These are phyloP conservation scores for Paradoxurus hermaphroditus DNA, from an alignment of 2,113 vertebrate species.

Conservation along the genomic window DNA sequence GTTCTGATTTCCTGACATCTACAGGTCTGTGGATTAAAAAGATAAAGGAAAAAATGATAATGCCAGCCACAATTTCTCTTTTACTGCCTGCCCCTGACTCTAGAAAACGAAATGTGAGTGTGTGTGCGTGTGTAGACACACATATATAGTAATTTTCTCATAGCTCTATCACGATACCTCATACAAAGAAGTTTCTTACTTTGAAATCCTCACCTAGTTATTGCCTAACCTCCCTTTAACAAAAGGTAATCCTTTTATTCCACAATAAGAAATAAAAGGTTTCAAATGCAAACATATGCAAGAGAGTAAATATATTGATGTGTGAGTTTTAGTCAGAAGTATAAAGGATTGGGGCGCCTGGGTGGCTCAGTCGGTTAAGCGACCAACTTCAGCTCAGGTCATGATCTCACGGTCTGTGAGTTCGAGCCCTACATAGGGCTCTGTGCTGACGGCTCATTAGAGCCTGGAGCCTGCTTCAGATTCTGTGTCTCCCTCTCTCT, in stretches of 20 bases:
- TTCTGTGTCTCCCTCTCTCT: too few species aligned
- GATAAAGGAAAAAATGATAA: slow-evolving; percentile 15
- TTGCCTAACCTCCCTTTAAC: neutral
- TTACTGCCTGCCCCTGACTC: slow-evolving; percentile 5
- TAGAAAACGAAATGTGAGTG: neutral
- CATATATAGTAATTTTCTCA: neutral
- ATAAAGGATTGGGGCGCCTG: too few species aligned
- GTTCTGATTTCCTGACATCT: neutral
- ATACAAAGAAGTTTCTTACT: neutral
- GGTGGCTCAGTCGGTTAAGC: too few species aligned
- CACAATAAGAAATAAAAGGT: neutral
- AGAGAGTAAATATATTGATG: neutral
- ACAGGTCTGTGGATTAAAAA: slow-evolving; percentile 6
- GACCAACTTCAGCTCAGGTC: too few species aligned
- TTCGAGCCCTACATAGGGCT: too few species aligned
- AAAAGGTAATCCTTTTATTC: neutral
- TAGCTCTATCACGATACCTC: neutral
- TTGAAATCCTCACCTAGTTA: neutral
- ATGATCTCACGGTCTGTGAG: too few species aligned
- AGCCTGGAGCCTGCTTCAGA: too few species aligned
- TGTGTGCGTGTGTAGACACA: too few species aligned
- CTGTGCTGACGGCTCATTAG: too few species aligned
- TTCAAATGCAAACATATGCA: slow-evolving; percentile 19
- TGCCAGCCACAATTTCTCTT: neutral
- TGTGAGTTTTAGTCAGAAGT: neutral